Evolutionary conservation across 2,797 vertebrate species (phyloP).

Genomic region (Mycteria americana): DNA sequence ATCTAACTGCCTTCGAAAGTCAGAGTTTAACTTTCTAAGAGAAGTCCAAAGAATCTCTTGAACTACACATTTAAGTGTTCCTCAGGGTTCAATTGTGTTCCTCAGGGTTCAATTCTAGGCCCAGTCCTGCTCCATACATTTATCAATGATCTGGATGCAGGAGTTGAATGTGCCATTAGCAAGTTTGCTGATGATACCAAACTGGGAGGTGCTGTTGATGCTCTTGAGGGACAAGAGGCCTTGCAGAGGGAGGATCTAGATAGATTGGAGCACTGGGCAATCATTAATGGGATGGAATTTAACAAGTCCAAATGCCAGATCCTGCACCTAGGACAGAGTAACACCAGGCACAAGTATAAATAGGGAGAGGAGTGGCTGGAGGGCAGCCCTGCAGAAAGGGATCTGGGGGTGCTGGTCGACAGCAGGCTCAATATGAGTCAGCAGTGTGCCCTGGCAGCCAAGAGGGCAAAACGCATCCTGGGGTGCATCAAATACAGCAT

Average conservation of each 20-base stretch:
- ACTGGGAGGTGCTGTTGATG: not conserved
- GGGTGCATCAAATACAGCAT: not conserved
- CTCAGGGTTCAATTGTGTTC: not conserved
- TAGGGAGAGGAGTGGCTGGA: not conserved
- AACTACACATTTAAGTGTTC: not conserved
- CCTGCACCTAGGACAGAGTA: not conserved
- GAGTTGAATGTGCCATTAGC: not conserved
- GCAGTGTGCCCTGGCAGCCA: not conserved
- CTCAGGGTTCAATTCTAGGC: not conserved
- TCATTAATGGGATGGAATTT: not conserved
- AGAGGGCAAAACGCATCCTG: not conserved
- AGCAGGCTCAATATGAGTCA: not conserved
- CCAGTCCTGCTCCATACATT: not conserved
- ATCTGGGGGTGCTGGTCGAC: not conserved
- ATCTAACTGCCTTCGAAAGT: not conserved
- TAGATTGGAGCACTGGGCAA: not conserved
- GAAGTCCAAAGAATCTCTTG: not conserved
- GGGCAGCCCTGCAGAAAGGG: not conserved
- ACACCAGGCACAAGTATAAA: not conserved
- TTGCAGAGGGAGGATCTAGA: not conserved
- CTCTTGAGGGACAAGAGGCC: not conserved
- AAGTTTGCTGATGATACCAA: not conserved
- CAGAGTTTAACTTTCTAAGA: not conserved
- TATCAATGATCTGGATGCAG: not conserved
- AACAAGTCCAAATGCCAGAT: not conserved